These are phyloP conservation scores for Thaumatotibia leucotreta DNA, from an alignment of 1,140 invertebrate species.

Conservation along the genomic window DNA sequence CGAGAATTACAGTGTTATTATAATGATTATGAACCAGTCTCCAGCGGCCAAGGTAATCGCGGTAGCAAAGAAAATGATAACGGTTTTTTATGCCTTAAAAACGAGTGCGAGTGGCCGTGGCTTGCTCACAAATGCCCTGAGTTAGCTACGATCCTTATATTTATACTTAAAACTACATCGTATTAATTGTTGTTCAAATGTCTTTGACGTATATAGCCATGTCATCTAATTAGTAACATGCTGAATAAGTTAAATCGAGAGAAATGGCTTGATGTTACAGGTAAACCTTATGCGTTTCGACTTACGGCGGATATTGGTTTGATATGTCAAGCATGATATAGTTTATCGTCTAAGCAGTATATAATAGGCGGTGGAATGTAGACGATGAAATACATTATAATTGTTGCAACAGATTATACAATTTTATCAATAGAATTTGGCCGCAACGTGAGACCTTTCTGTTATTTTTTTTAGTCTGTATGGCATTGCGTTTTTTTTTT, in stretches of 20 bases:
- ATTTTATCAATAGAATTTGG: background rate
- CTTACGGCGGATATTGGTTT: background rate
- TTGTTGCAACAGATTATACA: conserved; percentile 4
- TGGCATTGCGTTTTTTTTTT: too few relatives aligned
- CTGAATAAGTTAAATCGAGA: background rate
- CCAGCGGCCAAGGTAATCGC: conserved; percentile 53
- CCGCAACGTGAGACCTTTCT: too few relatives aligned
- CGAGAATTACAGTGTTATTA: conserved; percentile 24
- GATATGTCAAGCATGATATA: background rate
- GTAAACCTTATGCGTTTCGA: too few relatives aligned
- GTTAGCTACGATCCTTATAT: background rate
- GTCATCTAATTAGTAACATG: background rate
- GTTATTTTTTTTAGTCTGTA: too few relatives aligned
- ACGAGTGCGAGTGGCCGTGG: conserved; percentile 11
- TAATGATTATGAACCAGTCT: conserved; percentile 45
- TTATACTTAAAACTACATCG: background rate
- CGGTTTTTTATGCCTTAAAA: conserved; percentile 16
- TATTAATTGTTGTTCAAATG: background rate
- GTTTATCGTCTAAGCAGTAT: background rate
- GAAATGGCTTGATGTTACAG: background rate
- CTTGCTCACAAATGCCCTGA: conserved; percentile 3
- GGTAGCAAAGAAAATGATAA: conserved; percentile 33
- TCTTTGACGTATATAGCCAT: background rate
- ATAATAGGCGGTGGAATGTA: background rate
- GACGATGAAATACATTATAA: background rate